A percentile compares a stretch with the other conserved stretches of the same genome.
These are phyloP conservation scores for Drosophila aldrichi DNA, from an alignment of 2,888 invertebrate species.

Conservation along the genomic window DNA sequence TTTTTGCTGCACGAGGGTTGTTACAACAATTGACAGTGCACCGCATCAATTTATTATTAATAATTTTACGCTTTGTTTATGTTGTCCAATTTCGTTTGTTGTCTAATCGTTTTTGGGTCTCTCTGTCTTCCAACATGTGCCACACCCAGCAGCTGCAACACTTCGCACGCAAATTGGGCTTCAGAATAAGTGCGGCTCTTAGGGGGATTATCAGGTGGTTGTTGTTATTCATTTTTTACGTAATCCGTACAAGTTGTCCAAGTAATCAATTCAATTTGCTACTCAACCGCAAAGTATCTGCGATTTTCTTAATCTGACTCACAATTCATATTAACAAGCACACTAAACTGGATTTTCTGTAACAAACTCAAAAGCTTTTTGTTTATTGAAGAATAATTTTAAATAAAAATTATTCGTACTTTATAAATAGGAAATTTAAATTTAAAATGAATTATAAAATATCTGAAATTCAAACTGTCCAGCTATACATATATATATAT, in stretches of 20 bases:
- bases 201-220: slow-evolving; percentile 70
- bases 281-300: slow-evolving; percentile 4
- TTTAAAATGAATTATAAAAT: too few relatives aligned
- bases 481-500: too few relatives aligned
- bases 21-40: slow-evolving; percentile 62
- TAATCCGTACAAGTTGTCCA: background rate
- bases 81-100: slow-evolving; percentile 61
- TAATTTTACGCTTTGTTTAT: slow-evolving; percentile 81
- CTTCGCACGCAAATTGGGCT: slow-evolving; percentile 64
- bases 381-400: too few relatives aligned
- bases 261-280: background rate
- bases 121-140: slow-evolving; percentile 53
- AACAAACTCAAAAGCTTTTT: too few relatives aligned
- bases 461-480: too few relatives aligned
- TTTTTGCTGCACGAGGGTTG: slow-evolving; percentile 61
- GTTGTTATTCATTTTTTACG: background rate
- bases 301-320: slow-evolving; percentile 43
- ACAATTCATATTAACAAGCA: slow-evolving; percentile 28
- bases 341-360: too few relatives aligned
- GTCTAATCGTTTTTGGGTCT: slow-evolving; percentile 29
- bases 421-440: too few relatives aligned
- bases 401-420: too few relatives aligned
- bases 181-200: slow-evolving; percentile 46
- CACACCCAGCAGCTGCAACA: slow-evolving; percentile 58
- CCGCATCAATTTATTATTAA: slow-evolving; percentile 72